These are phyloP conservation scores for Drosophila nigromelanica DNA, from an alignment of 1,140 invertebrate genomes.

Conservation along the genomic window DNA sequence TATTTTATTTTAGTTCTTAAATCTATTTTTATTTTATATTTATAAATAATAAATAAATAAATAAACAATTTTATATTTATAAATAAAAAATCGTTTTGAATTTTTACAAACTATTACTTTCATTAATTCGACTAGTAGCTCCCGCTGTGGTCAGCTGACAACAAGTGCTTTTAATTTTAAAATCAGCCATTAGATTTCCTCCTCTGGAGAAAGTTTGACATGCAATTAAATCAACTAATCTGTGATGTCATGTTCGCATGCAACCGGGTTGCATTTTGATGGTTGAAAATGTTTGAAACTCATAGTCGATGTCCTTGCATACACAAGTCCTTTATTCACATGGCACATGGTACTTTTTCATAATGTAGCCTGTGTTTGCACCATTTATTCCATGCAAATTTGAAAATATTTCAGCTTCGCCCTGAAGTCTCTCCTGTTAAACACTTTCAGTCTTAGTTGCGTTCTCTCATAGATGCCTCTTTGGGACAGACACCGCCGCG, in stretches of 20 bases:
- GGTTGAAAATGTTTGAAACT: slow-evolving; percentile 29
- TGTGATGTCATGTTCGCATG: slow-evolving; percentile 28
- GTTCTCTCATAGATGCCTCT: slow-evolving; percentile 9
- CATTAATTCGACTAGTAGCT: slow-evolving; percentile 3
- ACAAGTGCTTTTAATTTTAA: slow-evolving; percentile 29
- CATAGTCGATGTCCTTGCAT: slow-evolving; percentile 2
- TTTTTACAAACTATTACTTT: too few species aligned
- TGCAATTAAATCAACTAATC: slow-evolving; percentile 58
- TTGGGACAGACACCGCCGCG: slow-evolving; percentile 25
- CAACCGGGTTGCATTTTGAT: too few species aligned
- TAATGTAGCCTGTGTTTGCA: slow-evolving; percentile 24
- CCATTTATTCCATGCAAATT: slow-evolving; percentile 74
- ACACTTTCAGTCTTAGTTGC: slow-evolving; percentile 12
- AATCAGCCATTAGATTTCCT: slow-evolving; percentile 20
- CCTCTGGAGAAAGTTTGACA: slow-evolving; percentile 56
- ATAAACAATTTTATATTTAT: too few species aligned
- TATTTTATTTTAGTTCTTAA: too few species aligned
- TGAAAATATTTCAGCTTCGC: slow-evolving; percentile 65
- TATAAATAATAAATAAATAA: too few species aligned
- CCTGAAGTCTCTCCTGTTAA: background rate
- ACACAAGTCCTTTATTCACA: slow-evolving; percentile 45
- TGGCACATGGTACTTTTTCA: slow-evolving; percentile 12
- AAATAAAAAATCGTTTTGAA: too few species aligned
- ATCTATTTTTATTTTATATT: too few species aligned
- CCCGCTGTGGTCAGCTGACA: slow-evolving; percentile 11